Percentiles rank a stretch among this genome's conserved stretches.
These are phyloP conservation scores for Nomada goodeniana DNA, from an alignment of 2,888 invertebrate genomes.

Conservation along the genomic window DNA sequence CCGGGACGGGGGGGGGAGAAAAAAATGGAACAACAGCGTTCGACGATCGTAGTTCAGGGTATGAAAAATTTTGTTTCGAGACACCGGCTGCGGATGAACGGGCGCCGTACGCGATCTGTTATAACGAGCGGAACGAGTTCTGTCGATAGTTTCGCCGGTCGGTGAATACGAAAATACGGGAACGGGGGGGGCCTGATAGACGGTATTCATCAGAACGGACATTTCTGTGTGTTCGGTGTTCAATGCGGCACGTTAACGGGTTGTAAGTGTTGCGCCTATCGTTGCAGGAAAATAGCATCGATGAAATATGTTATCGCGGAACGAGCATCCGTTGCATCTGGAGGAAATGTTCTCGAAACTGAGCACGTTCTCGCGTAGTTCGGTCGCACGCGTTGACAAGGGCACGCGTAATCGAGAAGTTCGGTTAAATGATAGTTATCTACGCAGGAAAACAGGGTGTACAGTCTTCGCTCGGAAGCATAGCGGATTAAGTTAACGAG, in stretches of 20 bases:
- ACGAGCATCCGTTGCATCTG: neutral
- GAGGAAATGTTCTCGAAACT: neutral
- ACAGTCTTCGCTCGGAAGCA: too few relatives aligned
- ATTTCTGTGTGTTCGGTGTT: neutral
- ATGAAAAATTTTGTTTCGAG: constrained; percentile 39
- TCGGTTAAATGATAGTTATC: too few relatives aligned
- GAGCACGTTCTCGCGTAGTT: too few relatives aligned
- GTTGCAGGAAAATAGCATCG: neutral
- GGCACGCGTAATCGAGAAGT: too few relatives aligned
- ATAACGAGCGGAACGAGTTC: constrained; percentile 8
- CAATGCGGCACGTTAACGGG: neutral
- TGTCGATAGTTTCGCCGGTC: constrained; percentile 29
- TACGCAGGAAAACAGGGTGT: too few relatives aligned
- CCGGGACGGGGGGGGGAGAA: neutral
- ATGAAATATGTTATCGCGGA: neutral
- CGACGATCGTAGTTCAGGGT: constrained; percentile 21
- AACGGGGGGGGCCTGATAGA: neutral
- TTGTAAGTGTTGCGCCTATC: neutral
- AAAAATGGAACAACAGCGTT: constrained; percentile 18
- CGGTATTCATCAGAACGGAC: constrained; percentile 10
- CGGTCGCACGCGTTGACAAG: too few relatives aligned
- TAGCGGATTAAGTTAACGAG: too few relatives aligned
- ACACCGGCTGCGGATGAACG: neutral
- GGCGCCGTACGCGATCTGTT: constrained; percentile 6
- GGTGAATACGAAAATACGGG: constrained; percentile 16